phyloP scores from a whole-genome alignment of 1,140 invertebrate species.

The Drosophila repleta region DNA sequence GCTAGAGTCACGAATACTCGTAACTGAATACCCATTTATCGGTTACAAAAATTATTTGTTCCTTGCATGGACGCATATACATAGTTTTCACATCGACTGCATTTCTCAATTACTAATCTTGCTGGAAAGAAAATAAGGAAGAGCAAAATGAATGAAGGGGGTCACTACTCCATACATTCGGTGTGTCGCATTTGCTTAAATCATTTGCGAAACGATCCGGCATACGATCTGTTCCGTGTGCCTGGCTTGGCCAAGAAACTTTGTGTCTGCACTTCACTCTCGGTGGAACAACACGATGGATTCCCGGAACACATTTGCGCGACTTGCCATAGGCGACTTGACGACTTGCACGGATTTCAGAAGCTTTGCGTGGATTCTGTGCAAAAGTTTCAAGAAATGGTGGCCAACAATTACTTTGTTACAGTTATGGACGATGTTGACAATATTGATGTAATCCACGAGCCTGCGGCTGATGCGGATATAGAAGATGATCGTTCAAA shows the following conservation, averaged over 20 bases:
- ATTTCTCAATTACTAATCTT: constrained; percentile 35
- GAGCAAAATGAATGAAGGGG: constrained; percentile 56
- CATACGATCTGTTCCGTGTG: constrained; percentile 72
- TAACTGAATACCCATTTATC: constrained; percentile 14
- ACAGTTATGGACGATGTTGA: constrained; percentile 28
- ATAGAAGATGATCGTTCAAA: constrained; percentile 69
- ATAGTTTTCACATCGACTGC: constrained; percentile 35
- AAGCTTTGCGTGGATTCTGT: constrained; percentile 72
- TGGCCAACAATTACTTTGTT: constrained; percentile 60
- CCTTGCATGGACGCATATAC: constrained; percentile 38
- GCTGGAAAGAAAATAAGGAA: constrained; percentile 7
- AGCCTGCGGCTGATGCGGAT: constrained; percentile 40
- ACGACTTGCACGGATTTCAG: constrained; percentile 74
- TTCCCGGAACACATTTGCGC: constrained; percentile 76
- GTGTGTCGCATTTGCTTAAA: constrained; percentile 76
- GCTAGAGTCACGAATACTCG: constrained; percentile 33
- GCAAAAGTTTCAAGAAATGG: constrained; percentile 75
- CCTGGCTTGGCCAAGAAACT: constrained; percentile 76
- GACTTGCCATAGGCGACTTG: constrained; percentile 62
- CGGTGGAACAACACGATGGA: constrained; percentile 74
- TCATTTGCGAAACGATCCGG: constrained; percentile 54
- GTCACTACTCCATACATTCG: constrained; percentile 70
- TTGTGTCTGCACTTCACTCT: constrained; percentile 72
- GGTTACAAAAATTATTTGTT: constrained; percentile 20
- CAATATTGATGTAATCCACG: constrained; percentile 58